These are phyloP conservation scores for Sporophila hypoxantha DNA, from an alignment of 2,113 vertebrate genomes.

Conservation along the genomic window DNA sequence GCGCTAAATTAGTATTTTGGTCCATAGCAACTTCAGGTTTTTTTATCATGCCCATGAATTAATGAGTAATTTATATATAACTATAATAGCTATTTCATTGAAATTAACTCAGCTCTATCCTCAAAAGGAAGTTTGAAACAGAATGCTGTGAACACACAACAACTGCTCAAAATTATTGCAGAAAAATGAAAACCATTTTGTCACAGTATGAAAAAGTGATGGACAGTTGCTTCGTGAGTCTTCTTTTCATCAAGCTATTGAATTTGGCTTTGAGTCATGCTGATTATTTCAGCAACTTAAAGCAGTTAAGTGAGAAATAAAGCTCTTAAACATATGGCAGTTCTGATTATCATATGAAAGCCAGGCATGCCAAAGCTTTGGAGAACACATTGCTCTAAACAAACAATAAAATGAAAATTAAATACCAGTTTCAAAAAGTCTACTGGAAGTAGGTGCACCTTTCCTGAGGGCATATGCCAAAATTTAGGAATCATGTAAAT, in stretches of 20 bases:
- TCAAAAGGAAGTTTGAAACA: background rate
- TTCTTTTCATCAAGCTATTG: constrained; percentile 29
- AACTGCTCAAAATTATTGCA: constrained; percentile 24
- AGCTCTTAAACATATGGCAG: constrained; percentile 35
- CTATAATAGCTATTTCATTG: background rate
- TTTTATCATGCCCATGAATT: background rate
- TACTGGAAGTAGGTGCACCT: background rate
- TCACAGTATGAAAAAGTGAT: background rate
- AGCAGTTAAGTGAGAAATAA: constrained; percentile 39
- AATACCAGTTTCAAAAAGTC: background rate
- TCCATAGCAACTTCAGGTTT: background rate
- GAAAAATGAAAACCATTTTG: constrained; percentile 31
- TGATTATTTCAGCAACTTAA: constrained; percentile 47
- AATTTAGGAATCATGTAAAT: background rate
- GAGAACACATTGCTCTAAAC: background rate
- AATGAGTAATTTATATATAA: background rate
- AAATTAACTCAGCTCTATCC: background rate
- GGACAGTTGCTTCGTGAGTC: background rate
- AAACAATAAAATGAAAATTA: background rate
- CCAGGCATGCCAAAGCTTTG: constrained; percentile 14
- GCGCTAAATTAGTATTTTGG: background rate
- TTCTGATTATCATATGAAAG: constrained; percentile 49
- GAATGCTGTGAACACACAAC: background rate
- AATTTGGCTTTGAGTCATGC: constrained; percentile 31
- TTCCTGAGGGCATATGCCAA: background rate